Evolutionary conservation across 2,797 vertebrate genomes (phyloP).

Genomic region (Propithecus perrieri): DNA sequence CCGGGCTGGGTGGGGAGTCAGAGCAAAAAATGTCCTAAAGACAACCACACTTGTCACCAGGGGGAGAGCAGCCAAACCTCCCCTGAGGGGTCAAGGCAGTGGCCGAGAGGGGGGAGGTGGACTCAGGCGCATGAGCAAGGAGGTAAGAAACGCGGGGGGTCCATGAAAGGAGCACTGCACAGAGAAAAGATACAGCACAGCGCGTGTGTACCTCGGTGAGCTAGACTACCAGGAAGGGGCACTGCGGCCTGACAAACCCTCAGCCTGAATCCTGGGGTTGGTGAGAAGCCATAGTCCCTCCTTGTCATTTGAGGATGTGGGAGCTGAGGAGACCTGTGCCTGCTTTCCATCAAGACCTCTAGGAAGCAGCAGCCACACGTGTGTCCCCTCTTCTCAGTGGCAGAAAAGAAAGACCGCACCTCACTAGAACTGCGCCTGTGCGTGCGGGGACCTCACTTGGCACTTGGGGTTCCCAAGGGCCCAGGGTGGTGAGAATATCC

Average conservation of each 20-base stretch:
- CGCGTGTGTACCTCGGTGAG: background rate
- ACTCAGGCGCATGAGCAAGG: background rate
- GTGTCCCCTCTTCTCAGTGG: background rate
- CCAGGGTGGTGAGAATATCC: background rate
- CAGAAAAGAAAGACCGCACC: background rate
- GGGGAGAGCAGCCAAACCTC: background rate
- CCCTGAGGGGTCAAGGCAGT: background rate
- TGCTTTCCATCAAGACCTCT: background rate
- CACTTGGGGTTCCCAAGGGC: background rate
- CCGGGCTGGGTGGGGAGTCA: background rate
- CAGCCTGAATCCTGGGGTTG: background rate
- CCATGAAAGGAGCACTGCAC: background rate
- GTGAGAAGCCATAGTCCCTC: background rate
- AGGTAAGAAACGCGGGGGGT: background rate
- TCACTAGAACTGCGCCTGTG: fast-evolving
- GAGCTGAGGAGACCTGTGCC: background rate
- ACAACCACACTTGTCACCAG: background rate
- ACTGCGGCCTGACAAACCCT: fast-evolving
- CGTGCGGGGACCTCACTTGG: fast-evolving
- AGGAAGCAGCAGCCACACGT: background rate
- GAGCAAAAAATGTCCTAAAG: background rate
- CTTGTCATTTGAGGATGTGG: background rate
- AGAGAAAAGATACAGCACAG: background rate
- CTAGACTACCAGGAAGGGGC: background rate
- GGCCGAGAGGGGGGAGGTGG: background rate